phyloP scores from a whole-genome alignment of 1,140 invertebrate species.

The Glomeris maerens region DNA sequence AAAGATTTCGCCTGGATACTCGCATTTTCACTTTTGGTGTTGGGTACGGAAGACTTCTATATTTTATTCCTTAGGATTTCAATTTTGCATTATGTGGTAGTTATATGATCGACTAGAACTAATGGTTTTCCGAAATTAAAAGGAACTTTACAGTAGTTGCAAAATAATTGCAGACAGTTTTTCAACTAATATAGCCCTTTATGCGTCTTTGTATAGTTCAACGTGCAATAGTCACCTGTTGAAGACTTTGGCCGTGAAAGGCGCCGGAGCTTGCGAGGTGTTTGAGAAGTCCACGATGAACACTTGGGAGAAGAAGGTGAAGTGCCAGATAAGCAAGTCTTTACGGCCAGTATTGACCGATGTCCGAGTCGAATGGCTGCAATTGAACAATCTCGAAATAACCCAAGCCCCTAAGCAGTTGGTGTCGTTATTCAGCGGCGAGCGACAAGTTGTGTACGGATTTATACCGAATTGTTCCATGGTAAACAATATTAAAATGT shows the following conservation, averaged over 20 bases:
- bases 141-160: no score
- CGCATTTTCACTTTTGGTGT: no score
- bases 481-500: conserved; percentile 1
- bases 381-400: neutral
- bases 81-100: no score
- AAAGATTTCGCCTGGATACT: no score
- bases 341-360: neutral
- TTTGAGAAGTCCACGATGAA: neutral
- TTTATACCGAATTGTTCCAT: neutral
- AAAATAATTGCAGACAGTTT: no score
- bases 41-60: no score
- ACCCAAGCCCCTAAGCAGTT: neutral
- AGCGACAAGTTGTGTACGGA: neutral
- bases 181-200: no score
- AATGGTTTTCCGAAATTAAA: no score
- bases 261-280: neutral
- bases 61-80: no score
- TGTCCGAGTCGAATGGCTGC: neutral
- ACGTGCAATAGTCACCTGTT: neutral
- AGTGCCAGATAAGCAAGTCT: neutral
- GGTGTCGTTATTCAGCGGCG: neutral
- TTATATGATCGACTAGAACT: no score
- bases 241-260: neutral
- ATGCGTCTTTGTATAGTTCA: no score
- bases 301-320: neutral